Base-by-base conservation (phyloP, 2,797 vertebrate genomes). In the Crocidura indochinensis region DNA sequence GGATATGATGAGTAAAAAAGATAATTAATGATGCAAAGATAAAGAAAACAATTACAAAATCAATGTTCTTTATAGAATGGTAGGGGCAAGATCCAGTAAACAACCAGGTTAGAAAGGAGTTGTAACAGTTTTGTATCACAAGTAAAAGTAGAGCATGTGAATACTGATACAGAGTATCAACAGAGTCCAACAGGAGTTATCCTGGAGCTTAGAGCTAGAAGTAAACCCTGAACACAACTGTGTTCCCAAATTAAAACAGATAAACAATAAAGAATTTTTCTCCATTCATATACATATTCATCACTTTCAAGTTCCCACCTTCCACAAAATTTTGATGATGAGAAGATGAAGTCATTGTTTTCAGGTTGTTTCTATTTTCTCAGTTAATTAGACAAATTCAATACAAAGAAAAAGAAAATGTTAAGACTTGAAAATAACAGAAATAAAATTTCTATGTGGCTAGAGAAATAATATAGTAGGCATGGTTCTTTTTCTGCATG, bases 301-400 rank as follows among this genome's bases (percentile, higher is more conserved):
- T 38, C 38, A 38, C 38, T 38, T 38, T 38, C 38, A 38, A 38
- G 38, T 38, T 38, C 5, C 38, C 38, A 38, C 38, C 38, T 38
- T 38, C 38, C 38, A 38, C 38, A 38, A n/a, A n/a, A 38, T 38
- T 38, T 2, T 53, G n/a, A 84, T 9, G 53, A 44, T 27, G 31
- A 68, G 29, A 62, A 72, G 24, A 14, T 85, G 27, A 88, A 14
- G 12, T 69, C 22, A 26, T 88, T 88, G 53, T 90, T 44, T 80
- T 67, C 47, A 0, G 8, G 87, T n/a, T 49, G 4, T n/a, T 90
- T 46, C 74, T 64, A 22, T 84, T 80, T 76, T 81, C 75, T 88
- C 44, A 68, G 29, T 79, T 64, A 71, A 53, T 77, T 64, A 85
- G 51, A 65, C 38, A 46, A 93, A 88, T 73, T 88, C 62, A 79